Evolutionary conservation across 2,113 vertebrate genomes (phyloP), one percentile per base, ranked within the genome.

Genomic region (Cyprinodon variegatus): DNA sequence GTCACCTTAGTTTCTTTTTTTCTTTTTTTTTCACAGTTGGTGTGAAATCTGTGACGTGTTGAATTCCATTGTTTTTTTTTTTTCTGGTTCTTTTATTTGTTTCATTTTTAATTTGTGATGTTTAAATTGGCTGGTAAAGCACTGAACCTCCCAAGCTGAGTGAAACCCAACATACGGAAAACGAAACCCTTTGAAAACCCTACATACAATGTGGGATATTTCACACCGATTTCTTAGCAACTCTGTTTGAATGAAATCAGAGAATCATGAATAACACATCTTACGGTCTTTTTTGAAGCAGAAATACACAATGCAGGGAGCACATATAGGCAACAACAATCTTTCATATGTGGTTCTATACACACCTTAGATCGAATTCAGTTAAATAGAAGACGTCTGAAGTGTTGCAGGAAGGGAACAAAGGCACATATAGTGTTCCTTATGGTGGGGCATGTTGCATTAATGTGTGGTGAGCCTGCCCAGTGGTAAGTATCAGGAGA

Each of bases 401-500:
- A 63, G 65, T 53, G 61, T 48, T 37, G 63, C 65, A 39, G 29
- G 46, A 46, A 37, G 68, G 50, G 61, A 69, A 46, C 61, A 76
- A 63, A 57, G 36, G 73, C 68, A 79, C 70, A 70, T 75, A 62
- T 43, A 67, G 73, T 63, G 37, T 43, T 89, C 76, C 83, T 92
- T 88, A 86, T 85, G 74, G 45, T 76, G 63, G 53, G 81, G 76
- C 75, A 45, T 90, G 89, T 89, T 92, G 91, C 90, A 91, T 92
- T 93, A 91, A 93, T 94, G 83, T 85, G 86, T 46, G 73, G 80
- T 11, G 83, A 70, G 87, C 89, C 77, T 81, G 82, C 92, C 86
- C 91, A 92, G 83, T 81, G 89, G 90, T 91, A 86, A 82, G 92
- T 90, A 91, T 84, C 94, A 93, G 78, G 93, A 95, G 93, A 94